Conservation (phyloP, 2,113 vertebrate species). For the Chauna torquata region DNA sequence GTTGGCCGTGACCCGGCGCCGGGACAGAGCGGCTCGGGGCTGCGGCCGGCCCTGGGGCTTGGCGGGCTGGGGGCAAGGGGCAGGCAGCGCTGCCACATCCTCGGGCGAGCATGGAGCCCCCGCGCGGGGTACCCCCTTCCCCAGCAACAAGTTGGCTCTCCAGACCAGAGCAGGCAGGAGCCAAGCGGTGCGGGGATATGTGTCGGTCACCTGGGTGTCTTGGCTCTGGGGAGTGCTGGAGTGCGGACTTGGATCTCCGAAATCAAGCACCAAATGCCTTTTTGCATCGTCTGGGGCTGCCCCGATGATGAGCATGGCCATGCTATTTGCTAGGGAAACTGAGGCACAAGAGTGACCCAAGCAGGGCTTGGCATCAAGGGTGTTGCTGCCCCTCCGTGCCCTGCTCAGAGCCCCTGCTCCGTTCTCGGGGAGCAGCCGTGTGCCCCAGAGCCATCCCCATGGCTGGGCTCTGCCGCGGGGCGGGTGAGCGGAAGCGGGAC, state of each 20-base stretch:
- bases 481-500: background rate
- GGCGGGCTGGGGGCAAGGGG: fast-evolving
- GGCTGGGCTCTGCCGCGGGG: background rate
- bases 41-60: fast-evolving
- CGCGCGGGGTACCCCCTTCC: background rate
- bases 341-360: background rate
- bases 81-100: background rate
- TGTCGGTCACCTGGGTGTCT: background rate
- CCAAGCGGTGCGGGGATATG: background rate
- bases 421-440: fast-evolving
- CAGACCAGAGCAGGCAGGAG: background rate
- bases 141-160: background rate
- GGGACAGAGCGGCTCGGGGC: background rate
- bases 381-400: background rate
- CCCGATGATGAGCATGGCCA: background rate
- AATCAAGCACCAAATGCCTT: background rate
- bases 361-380: background rate
- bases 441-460: background rate
- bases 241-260: background rate
- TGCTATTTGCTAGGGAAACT: background rate
- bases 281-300: background rate
- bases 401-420: background rate
- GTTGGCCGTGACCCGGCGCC: background rate
- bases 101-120: background rate
- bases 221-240: background rate